Evolutionary conservation across 1,140 invertebrate genomes (phyloP).

Genomic region (Leptinotarsa defecta): DNA sequence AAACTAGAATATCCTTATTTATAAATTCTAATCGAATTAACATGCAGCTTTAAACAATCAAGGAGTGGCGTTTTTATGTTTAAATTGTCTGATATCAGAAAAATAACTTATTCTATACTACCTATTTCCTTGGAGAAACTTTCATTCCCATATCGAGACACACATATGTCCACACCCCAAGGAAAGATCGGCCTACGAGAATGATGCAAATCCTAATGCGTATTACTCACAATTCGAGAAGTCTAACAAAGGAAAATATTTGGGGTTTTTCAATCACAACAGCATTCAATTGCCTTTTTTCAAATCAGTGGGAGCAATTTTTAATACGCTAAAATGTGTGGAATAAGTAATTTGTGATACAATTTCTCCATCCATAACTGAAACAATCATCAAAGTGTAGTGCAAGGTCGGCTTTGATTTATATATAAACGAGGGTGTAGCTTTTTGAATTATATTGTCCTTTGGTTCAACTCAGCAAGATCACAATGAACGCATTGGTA

Average conservation of each 20-base stretch:
- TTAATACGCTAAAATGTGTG: no score
- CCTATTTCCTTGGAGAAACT: not conserved
- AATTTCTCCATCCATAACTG: not conserved
- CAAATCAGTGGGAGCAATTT: no score
- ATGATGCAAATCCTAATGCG: not conserved
- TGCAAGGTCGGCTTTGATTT: not conserved
- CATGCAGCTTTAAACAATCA: no score
- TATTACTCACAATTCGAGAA: not conserved
- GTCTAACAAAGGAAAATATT: not conserved
- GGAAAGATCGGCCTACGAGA: not conserved
- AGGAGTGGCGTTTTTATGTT: no score
- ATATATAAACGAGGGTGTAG: constrained; percentile 19
- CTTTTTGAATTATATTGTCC: constrained; percentile 2
- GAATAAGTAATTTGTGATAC: not conserved
- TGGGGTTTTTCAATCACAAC: no score
- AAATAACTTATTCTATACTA: no score
- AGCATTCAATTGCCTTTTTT: no score
- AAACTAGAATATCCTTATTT: no score
- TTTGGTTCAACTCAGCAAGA: not conserved
- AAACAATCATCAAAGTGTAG: not conserved
- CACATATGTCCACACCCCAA: not conserved
- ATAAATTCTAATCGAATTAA: no score
- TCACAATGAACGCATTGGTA: constrained; percentile 22
- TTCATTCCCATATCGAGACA: not conserved
- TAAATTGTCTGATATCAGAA: no score